Base-by-base conservation (phyloP, 2,113 vertebrate genomes). In the Lagopus leucura region DNA sequence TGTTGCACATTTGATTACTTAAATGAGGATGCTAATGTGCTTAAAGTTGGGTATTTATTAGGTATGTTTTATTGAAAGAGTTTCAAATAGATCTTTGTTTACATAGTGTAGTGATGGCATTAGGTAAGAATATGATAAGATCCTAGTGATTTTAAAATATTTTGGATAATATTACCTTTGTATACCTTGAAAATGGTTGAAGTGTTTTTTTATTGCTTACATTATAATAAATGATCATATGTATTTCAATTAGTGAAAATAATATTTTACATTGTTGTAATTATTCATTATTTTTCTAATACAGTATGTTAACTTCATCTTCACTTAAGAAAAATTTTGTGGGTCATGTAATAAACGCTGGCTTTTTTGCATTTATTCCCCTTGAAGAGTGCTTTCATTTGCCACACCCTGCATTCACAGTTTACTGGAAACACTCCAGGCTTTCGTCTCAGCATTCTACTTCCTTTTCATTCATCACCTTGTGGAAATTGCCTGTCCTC, bases 391-490 rank as follows among this genome's bases (percentile, higher is more conserved):
- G 64, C 61, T 93, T 91, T 89, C 1, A 4, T 89, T 93, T 85
- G 82, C 85, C 72, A 30, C 82, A 92, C 91, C 82, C 88, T 89
- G 14, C 43, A 69, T 89, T 96, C 55, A 73, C 30, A 64, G 20
- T 43, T 88, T 81, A 28, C 85, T 95, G 96, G 94, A 95, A 88
- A 24, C 24, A 22, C 69, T 93, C 95, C 94, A 96, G 69, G 18
- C 75, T 91, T 91, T 91, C 1, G 6, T 87, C 89, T 92, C 22
- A 58, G 20, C 34, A 10, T 84, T 91, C 67, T 80, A 64, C 55
- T 96, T 96, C 96, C 96, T 96, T 89, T 93, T 95, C 96, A 88
- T 91, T 96, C 87, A 91, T 92, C 96, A 91, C 79, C 32, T 86
- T 75, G 55, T 92, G 87, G 92, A 93, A 93, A 91, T 88, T 92